phyloP scores from a whole-genome alignment of 2,797 vertebrate species.

The Danio jaintianensis region DNA sequence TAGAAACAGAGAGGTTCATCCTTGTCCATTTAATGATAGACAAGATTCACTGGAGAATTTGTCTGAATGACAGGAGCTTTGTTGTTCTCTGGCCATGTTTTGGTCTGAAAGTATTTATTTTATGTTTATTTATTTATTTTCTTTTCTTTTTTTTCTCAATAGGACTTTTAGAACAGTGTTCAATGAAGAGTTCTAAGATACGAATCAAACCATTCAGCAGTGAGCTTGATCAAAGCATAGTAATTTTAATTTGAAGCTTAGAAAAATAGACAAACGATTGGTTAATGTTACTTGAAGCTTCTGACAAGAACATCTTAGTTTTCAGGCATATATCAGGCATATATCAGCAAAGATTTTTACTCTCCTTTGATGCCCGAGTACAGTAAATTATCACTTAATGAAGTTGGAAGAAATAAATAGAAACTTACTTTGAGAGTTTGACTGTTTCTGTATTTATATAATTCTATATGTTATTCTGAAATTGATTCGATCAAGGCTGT shows the following conservation, averaged over 20 bases:
- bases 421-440: no score
- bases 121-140: not conserved
- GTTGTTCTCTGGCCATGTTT: not conserved
- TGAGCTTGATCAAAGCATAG: not conserved
- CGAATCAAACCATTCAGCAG: not conserved
- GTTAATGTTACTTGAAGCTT: not conserved
- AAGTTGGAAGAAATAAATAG: no score
- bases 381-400: no score
- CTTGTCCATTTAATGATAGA: conserved; percentile 50
- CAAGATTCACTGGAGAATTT: conserved; percentile 45
- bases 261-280: not conserved
- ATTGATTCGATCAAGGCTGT: no score
- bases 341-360: no score
- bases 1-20: conserved; percentile 56
- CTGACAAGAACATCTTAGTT: no score
- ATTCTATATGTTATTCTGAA: no score
- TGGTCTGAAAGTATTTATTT: not conserved
- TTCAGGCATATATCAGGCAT: no score
- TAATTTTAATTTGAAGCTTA: not conserved
- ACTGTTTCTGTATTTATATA: no score
- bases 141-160: not conserved
- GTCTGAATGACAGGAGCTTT: conserved; percentile 19
- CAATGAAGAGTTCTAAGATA: conserved; percentile 5
- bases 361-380: no score
- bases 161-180: not conserved